Evolutionary conservation across 1,140 invertebrate genomes (phyloP).

Genomic region (Eufriesea mexicana): DNA sequence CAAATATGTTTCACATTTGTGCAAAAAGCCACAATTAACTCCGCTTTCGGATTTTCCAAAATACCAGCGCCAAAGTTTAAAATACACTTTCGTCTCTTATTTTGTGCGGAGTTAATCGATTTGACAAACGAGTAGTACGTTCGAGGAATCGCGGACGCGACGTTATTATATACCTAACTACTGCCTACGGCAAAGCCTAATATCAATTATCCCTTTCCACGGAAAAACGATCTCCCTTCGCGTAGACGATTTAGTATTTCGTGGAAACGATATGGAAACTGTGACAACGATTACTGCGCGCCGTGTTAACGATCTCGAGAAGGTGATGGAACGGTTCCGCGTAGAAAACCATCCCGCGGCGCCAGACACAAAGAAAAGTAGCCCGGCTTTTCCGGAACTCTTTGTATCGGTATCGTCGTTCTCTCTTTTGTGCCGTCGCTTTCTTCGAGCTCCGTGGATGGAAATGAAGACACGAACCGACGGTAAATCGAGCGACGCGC

Average conservation of each 20-base stretch:
- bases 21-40: too few species aligned
- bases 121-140: not conserved
- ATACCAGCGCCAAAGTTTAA: too few species aligned
- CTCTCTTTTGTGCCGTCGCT: conserved; percentile 3
- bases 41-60: too few species aligned
- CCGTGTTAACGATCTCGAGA: not conserved
- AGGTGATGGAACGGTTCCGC: not conserved
- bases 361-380: not conserved
- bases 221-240: too few species aligned
- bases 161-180: too few species aligned
- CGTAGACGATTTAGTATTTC: not conserved
- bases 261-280: not conserved
- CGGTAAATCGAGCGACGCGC: conserved; percentile 47
- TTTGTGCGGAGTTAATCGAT: too few species aligned
- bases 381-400: not conserved
- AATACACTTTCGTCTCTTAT: too few species aligned
- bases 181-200: too few species aligned
- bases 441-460: conserved; percentile 1
- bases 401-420: conserved; percentile 8
- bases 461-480: conserved; percentile 41
- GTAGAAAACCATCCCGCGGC: not conserved
- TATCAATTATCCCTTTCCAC: too few species aligned
- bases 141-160: too few species aligned
- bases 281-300: not conserved
- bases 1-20: too few species aligned